phyloP scores from a whole-genome alignment of 2,888 invertebrate species.

The Orchesellides sinensis region DNA sequence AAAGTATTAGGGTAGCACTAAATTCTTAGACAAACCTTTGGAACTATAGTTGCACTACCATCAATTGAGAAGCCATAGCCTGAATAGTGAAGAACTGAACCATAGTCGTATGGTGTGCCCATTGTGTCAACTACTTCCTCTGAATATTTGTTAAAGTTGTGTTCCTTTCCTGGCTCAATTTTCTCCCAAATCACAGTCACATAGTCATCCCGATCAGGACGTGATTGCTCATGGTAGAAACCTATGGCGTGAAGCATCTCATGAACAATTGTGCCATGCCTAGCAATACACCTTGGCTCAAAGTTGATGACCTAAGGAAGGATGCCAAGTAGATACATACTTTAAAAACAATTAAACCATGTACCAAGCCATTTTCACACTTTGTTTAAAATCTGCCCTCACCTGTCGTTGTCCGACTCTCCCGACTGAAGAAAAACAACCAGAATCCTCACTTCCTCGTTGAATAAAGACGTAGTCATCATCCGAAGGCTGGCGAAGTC shows the following conservation, averaged over 20 bases:
- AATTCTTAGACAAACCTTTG: constrained; percentile 77
- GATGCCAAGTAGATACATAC: neutral
- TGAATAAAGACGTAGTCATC: constrained; percentile 66
- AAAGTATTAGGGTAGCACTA: neutral
- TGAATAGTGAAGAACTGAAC: constrained; percentile 86
- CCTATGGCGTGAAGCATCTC: constrained; percentile 78
- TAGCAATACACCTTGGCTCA: constrained; percentile 76
- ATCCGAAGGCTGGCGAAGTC: constrained; percentile 36
- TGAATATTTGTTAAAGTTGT: constrained; percentile 84
- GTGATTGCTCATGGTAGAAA: constrained; percentile 77
- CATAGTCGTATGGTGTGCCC: constrained; percentile 84
- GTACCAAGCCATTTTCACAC: too few relatives aligned
- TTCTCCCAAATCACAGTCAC: constrained; percentile 76
- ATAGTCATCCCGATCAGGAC: constrained; percentile 77
- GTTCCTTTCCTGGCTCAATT: constrained; percentile 77
- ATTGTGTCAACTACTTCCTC: constrained; percentile 83
- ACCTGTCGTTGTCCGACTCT: constrained; percentile 52
- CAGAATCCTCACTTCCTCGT: constrained; percentile 72
- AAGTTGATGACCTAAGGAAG: constrained; percentile 79
- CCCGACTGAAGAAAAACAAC: constrained; percentile 77
- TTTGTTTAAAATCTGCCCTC: neutral
- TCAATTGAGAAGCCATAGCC: constrained; percentile 84
- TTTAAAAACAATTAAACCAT: neutral
- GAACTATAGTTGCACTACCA: constrained; percentile 82
- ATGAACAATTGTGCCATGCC: constrained; percentile 76